phyloP scores from a whole-genome alignment of 2,888 invertebrate genomes.

The Tetrapedia diversipes region DNA sequence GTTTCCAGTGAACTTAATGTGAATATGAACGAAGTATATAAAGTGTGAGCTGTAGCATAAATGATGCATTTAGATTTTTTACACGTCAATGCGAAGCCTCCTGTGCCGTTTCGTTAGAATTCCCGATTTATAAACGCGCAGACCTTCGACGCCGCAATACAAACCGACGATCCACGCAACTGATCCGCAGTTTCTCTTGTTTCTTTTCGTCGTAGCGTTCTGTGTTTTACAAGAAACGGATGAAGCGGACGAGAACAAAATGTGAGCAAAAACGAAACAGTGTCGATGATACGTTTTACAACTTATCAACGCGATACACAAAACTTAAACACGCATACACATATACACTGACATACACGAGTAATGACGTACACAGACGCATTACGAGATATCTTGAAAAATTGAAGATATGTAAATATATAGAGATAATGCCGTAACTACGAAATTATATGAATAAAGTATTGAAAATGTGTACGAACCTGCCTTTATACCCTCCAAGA shows the following conservation, averaged over 20 bases:
- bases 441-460: conserved; percentile 77
- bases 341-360: conserved; percentile 24
- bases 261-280: conserved; percentile 6
- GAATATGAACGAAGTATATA: conserved; percentile 42
- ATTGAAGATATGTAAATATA: conserved; percentile 73
- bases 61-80: conserved; percentile 79
- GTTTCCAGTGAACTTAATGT: conserved; percentile 27
- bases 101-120: conserved; percentile 66
- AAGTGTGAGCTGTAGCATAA: conserved; percentile 60
- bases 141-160: conserved; percentile 24
- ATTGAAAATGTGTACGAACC: conserved; percentile 61
- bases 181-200: conserved; percentile 36
- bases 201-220: conserved; percentile 47
- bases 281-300: conserved; percentile 50
- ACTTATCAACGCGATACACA: conserved; percentile 7
- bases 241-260: conserved; percentile 20
- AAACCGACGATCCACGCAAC: conserved; percentile 22
- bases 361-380: conserved; percentile 60
- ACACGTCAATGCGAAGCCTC: conserved; percentile 75
- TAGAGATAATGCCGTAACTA: conserved; percentile 74
- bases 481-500: not conserved
- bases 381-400: conserved; percentile 63
- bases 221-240: conserved; percentile 37
- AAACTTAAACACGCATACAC: not conserved
- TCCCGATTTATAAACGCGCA: conserved; percentile 49